phyloP scores from a whole-genome alignment of 2,797 vertebrate species.

The Poeciliopsis turneri region DNA sequence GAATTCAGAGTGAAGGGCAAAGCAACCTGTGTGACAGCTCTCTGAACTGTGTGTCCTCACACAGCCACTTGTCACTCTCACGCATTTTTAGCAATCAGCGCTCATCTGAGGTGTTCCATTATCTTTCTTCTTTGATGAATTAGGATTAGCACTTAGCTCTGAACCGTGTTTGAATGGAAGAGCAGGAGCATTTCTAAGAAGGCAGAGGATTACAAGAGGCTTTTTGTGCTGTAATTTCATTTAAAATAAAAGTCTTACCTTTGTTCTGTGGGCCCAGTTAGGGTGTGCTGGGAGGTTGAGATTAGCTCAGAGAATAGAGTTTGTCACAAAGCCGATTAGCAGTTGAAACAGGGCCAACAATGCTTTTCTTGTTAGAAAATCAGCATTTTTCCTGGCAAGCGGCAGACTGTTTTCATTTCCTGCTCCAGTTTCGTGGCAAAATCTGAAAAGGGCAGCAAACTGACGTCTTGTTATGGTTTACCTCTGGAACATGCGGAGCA shows the following conservation, averaged over 20 bases:
- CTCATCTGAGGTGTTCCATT: slow-evolving; percentile 37
- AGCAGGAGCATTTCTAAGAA: slow-evolving; percentile 60
- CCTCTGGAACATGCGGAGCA: not conserved
- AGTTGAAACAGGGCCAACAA: slow-evolving; percentile 73
- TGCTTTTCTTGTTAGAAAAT: slow-evolving; percentile 39
- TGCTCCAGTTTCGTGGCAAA: not conserved
- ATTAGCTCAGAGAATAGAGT: slow-evolving; percentile 73
- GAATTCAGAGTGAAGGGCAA: slow-evolving; percentile 62
- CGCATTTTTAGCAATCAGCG: slow-evolving; percentile 30
- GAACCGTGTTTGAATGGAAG: slow-evolving; percentile 54
- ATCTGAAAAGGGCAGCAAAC: not conserved
- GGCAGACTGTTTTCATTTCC: slow-evolving; percentile 16
- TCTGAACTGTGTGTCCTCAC: slow-evolving; percentile 27
- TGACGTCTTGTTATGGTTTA: not conserved
- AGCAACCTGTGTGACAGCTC: slow-evolving; percentile 21
- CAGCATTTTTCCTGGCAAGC: slow-evolving; percentile 28
- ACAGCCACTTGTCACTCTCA: slow-evolving; percentile 11
- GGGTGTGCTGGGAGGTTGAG: slow-evolving; percentile 69
- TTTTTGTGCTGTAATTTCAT: slow-evolving; percentile 76
- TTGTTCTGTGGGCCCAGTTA: slow-evolving; percentile 72
- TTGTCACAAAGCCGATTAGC: slow-evolving; percentile 78
- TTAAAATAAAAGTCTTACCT: slow-evolving; percentile 78
- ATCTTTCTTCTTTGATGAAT: slow-evolving; percentile 59
- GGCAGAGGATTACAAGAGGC: slow-evolving; percentile 77
- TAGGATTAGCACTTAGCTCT: slow-evolving; percentile 65